Evolutionary conservation across 2,797 vertebrate species (phyloP), one percentile per base, ranked within the genome.

Genomic region (Glossophaga mutica): DNA sequence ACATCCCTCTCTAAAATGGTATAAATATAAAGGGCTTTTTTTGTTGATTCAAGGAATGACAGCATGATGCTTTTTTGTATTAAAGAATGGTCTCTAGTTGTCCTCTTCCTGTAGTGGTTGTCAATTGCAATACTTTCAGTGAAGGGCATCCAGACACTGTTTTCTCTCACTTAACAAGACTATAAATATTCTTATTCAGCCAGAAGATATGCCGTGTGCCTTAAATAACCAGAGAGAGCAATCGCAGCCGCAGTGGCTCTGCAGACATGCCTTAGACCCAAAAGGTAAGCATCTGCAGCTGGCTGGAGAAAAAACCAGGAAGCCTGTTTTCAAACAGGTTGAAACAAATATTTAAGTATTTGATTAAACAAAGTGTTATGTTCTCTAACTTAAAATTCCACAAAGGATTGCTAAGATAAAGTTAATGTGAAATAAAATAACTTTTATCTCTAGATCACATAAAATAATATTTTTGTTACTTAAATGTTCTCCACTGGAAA

Each of bases 401-500:
- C 29, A 90, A 84, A 91, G 50, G 42, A 65, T 55, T 91, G 52
- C 37, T 89, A 55, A 50, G 32, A 42, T 77, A 65, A 91, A 22
- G 21, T 44, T 74, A 91, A 57, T 55, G 3, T 73, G 46, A 90
- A 95, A 84, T 83, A 87, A 88, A 92, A 79, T 82, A 46, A 48
- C 1, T 76, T 55, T 84, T 39, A 82, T 82, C 59, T 44, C 29
- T 48, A n/a, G 42, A 73, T 84, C 39, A 90, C 32, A 55, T 65
- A 50, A 90, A 92, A 70, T 85, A 78, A n/a, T 85, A 52, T 81
- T 84, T 95, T 89, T 29, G 32, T 68, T 73, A 84, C 50, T 93
- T 85, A 26, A 70, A 77, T 12, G 73, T 91, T 90, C 22, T 77
- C 7, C 50, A 71, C 6, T 88, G 32, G 9, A 83, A 95, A 89